Evolutionary conservation across 2,888 invertebrate genomes (phyloP).

Genomic region (Hydropsyche betteni): DNA sequence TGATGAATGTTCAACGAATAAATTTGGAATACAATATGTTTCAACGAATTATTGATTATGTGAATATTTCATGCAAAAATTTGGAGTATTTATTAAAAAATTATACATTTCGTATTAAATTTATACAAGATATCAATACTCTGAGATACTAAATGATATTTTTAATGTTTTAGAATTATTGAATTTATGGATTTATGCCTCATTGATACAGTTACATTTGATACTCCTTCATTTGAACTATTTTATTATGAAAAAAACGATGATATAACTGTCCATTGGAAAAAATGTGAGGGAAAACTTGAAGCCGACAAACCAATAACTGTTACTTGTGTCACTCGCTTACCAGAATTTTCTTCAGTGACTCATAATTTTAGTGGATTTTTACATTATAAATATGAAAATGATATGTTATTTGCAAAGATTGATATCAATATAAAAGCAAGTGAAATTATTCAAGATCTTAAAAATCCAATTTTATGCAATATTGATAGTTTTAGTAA

Average conservation of each 20-base stretch:
- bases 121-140: too few species aligned
- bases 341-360: conserved; percentile 40
- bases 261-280: conserved; percentile 45
- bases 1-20: neutral
- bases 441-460: conserved; percentile 34
- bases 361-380: conserved; percentile 26
- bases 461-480: conserved; percentile 41
- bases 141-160: too few species aligned
- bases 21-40: too few species aligned
- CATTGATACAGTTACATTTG: conserved; percentile 38
- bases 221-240: conserved; percentile 35
- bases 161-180: conserved; percentile 39
- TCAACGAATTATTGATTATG: too few species aligned
- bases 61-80: too few species aligned
- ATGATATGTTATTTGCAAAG: conserved; percentile 24
- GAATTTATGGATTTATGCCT: conserved; percentile 41
- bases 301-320: conserved; percentile 15
- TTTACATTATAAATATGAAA: conserved; percentile 40
- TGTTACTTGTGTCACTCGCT: conserved; percentile 26
- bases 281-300: conserved; percentile 25
- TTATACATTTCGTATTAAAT: too few species aligned
- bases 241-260: conserved; percentile 30
- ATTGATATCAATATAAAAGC: conserved; percentile 37
- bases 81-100: too few species aligned
- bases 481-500: conserved; percentile 40